Evolutionary conservation across 1,140 invertebrate species (phyloP).

Genomic region (Diorhabda carinulata): DNA sequence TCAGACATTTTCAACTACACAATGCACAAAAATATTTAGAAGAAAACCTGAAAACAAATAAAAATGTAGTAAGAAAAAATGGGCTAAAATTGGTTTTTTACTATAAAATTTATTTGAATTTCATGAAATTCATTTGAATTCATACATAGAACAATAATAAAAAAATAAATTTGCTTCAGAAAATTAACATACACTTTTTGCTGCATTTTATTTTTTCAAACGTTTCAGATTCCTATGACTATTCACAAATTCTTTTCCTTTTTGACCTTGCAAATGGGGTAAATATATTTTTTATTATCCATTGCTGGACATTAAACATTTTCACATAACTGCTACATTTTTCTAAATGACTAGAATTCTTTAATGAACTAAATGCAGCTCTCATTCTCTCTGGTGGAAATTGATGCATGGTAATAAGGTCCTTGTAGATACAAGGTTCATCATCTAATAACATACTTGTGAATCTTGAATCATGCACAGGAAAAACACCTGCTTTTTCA

Average conservation of each 20-base stretch:
- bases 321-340: background rate
- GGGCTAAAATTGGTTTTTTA: too few relatives aligned
- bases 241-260: background rate
- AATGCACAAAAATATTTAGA: too few relatives aligned
- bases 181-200: too few relatives aligned
- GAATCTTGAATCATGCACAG: constrained; percentile 25
- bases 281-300: background rate
- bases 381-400: background rate
- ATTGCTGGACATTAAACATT: background rate
- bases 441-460: constrained; percentile 17
- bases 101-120: too few relatives aligned
- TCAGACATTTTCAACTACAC: too few relatives aligned
- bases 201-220: too few relatives aligned
- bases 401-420: constrained; percentile 3
- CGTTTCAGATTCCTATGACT: background rate
- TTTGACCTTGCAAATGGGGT: background rate
- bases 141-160: too few relatives aligned
- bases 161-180: too few relatives aligned
- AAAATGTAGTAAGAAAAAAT: too few relatives aligned
- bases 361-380: background rate
- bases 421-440: background rate
- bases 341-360: background rate
- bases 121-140: too few relatives aligned
- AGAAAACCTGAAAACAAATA: too few relatives aligned
- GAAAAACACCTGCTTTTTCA: constrained; percentile 22